These are phyloP conservation scores for Brachyptera risi DNA, from an alignment of 2,888 invertebrate species.

Conservation along the genomic window DNA sequence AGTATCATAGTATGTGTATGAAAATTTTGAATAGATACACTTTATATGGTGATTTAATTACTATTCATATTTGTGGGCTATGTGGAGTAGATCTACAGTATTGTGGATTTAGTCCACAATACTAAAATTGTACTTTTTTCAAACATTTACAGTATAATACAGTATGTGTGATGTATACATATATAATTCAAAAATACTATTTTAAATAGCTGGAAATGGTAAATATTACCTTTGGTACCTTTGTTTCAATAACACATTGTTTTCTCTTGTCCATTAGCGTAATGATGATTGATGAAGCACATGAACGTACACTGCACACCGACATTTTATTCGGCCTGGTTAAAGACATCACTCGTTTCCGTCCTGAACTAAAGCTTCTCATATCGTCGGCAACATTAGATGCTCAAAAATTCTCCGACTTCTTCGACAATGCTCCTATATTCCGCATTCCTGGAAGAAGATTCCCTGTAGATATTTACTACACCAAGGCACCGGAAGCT, in stretches of 20 bases:
- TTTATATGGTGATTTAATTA: too few species aligned
- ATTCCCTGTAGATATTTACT: constrained; percentile 97
- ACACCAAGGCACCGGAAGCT: constrained; percentile 98
- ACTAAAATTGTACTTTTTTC: too few species aligned
- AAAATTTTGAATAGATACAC: too few species aligned
- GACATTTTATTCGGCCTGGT: constrained; percentile 97
- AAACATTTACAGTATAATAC: too few species aligned
- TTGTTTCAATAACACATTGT: background rate
- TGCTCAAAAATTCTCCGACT: constrained; percentile 95
- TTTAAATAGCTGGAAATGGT: background rate
- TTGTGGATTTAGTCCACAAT: too few species aligned
- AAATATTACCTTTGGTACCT: background rate
- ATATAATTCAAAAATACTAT: too few species aligned
- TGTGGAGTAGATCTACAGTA: too few species aligned
- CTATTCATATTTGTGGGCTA: too few species aligned
- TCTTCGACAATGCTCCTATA: constrained; percentile 98
- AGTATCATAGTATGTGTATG: too few species aligned
- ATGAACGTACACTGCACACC: constrained; percentile 96
- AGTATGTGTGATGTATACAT: too few species aligned
- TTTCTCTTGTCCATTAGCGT: too few species aligned
- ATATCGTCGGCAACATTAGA: constrained; percentile 98
- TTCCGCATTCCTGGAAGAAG: constrained; percentile 96
- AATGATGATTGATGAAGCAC: constrained; percentile 99
- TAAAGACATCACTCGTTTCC: constrained; percentile 89
- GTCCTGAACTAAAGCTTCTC: constrained; percentile 89